Percentiles rank a stretch among this genome's conserved stretches.
These are phyloP conservation scores for Catharus ustulatus DNA, from an alignment of 2,797 vertebrate species.

Conservation along the genomic window DNA sequence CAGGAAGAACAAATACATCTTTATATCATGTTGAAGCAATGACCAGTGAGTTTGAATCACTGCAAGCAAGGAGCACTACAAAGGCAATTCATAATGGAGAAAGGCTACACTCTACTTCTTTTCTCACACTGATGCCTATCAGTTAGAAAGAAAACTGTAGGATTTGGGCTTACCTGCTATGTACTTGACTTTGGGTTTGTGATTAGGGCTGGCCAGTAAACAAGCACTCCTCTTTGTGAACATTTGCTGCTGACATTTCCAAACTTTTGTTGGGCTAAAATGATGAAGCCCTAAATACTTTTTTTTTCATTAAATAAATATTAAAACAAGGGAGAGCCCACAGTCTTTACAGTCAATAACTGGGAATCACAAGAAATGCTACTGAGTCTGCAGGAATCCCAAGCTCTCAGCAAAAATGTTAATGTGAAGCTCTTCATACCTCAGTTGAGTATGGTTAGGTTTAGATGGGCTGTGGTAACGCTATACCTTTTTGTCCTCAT, in stretches of 20 bases:
- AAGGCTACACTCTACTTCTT: not conserved
- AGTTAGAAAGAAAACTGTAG: not conserved
- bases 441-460: not conserved
- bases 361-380: not conserved
- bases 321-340: not conserved
- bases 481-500: not conserved
- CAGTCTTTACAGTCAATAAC: not conserved
- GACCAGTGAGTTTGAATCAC: not conserved
- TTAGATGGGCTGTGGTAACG: not conserved
- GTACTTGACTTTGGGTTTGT: not conserved
- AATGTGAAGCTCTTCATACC: not conserved
- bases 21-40: conserved; percentile 1
- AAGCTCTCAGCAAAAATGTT: not conserved
- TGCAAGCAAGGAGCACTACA: not conserved
- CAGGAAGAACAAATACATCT: conserved; percentile 15
- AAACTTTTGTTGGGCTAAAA: not conserved
- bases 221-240: not conserved
- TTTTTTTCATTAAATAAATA: not conserved
- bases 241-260: not conserved
- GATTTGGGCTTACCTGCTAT: not conserved
- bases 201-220: not conserved
- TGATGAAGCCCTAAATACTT: not conserved
- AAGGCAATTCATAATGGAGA: not conserved
- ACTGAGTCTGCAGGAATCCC: not conserved
- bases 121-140: not conserved